Percentiles rank a stretch among this genome's conserved stretches.
These are phyloP conservation scores for Anoura caudifer DNA, from an alignment of 2,113 vertebrate species.

Conservation along the genomic window DNA sequence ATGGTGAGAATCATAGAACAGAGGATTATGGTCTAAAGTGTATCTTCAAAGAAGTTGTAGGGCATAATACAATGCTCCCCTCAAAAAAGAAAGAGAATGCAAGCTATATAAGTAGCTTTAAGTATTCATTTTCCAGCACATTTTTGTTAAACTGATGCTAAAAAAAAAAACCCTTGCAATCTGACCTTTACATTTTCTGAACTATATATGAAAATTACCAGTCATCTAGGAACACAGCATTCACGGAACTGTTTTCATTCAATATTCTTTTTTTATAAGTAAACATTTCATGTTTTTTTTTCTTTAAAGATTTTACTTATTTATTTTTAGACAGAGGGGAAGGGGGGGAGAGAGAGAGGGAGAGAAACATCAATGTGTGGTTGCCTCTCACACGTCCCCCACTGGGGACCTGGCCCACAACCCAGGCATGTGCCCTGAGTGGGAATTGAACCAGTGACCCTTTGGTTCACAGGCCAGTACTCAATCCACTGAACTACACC, in stretches of 20 bases:
- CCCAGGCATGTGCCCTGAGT: too few species aligned
- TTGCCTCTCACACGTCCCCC: too few species aligned
- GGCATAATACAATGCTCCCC: background rate
- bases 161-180: background rate
- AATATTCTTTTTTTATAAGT: background rate
- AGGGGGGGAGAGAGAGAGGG: too few species aligned
- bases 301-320: too few species aligned
- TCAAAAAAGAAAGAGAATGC: background rate
- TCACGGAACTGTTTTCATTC: background rate
- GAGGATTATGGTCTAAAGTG: background rate
- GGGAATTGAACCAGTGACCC: too few species aligned
- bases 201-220: background rate
- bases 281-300: too few species aligned
- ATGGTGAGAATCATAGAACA: background rate
- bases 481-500: too few species aligned
- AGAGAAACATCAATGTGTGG: too few species aligned
- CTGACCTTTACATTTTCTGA: background rate
- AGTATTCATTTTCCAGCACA: background rate
- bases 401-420: too few species aligned
- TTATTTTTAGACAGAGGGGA: too few species aligned
- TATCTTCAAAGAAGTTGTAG: slow-evolving; percentile 17
- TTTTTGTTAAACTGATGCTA: background rate
- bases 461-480: too few species aligned
- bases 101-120: background rate
- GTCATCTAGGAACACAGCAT: background rate